Percentiles rank a stretch among this genome's conserved stretches.
phyloP scores from a whole-genome alignment of 2,797 vertebrate genomes.

The Microcaecilia unicolor region DNA sequence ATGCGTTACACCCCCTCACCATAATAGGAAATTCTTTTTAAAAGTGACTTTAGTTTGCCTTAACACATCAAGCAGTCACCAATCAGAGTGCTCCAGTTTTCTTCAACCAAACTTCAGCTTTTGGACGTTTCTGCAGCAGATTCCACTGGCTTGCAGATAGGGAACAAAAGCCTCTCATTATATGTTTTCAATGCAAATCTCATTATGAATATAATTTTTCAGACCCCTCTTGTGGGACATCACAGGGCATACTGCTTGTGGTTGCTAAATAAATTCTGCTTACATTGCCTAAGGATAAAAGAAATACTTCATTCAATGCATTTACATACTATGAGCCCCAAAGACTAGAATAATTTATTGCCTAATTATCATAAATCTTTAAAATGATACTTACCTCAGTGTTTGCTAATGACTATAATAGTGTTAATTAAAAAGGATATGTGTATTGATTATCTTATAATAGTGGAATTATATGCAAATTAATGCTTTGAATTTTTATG shows the following conservation, averaged over 20 bases:
- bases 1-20: no score
- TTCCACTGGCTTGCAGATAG: no score
- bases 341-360: no score
- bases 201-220: constrained; percentile 21
- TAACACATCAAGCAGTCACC: no score
- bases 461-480: constrained; percentile 6
- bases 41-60: no score
- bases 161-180: no score
- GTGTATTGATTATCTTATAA: constrained; percentile 28
- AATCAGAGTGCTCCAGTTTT: no score
- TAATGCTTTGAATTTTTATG: not conserved
- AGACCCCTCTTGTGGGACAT: no score
- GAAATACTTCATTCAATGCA: constrained; percentile 24
- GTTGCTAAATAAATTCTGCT: constrained; percentile 24
- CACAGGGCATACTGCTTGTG: constrained; percentile 16
- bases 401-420: constrained; percentile 34
- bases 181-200: no score
- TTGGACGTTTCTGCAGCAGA: no score
- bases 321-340: constrained; percentile 24
- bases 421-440: constrained; percentile 18
- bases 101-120: no score
- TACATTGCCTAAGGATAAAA: constrained; percentile 27
- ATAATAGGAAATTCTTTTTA: no score
- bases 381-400: constrained; percentile 30
- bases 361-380: constrained; percentile 29